These are phyloP conservation scores for Agrotis ipsilon DNA, from an alignment of 2,888 invertebrate genomes.

Conservation along the genomic window DNA sequence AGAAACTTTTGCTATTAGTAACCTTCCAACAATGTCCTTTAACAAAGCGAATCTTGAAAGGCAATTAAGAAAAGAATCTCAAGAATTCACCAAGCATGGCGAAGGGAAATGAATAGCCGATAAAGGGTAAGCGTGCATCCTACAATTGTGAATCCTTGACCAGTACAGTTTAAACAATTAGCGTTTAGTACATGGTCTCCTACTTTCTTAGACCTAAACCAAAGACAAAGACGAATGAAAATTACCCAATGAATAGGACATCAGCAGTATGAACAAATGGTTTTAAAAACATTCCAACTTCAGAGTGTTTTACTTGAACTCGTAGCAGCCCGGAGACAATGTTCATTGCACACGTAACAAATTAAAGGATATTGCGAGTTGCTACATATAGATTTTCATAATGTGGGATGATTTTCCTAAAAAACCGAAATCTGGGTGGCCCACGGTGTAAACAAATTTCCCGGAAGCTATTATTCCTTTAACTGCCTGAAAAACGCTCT, in stretches of 20 bases:
- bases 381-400: too few relatives aligned
- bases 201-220: constrained; percentile 1
- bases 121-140: constrained; percentile 46
- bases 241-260: constrained; percentile 4
- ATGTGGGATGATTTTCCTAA: too few relatives aligned
- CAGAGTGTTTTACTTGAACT: too few relatives aligned
- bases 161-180: constrained; percentile 16
- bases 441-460: too few relatives aligned
- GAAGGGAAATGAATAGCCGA: constrained; percentile 33
- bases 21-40: not conserved
- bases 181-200: constrained; percentile 18
- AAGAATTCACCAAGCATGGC: constrained; percentile 7
- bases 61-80: constrained; percentile 1
- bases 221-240: not conserved
- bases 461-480: too few relatives aligned
- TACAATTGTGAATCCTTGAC: constrained; percentile 19
- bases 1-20: too few relatives aligned
- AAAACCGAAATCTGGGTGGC: too few relatives aligned
- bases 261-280: not conserved
- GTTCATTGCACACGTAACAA: too few relatives aligned
- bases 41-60: not conserved
- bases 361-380: too few relatives aligned
- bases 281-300: not conserved
- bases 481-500: too few relatives aligned
- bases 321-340: too few relatives aligned